Conservation (phyloP, 2,113 vertebrate genomes). For the Benitochromis conjunctus region DNA sequence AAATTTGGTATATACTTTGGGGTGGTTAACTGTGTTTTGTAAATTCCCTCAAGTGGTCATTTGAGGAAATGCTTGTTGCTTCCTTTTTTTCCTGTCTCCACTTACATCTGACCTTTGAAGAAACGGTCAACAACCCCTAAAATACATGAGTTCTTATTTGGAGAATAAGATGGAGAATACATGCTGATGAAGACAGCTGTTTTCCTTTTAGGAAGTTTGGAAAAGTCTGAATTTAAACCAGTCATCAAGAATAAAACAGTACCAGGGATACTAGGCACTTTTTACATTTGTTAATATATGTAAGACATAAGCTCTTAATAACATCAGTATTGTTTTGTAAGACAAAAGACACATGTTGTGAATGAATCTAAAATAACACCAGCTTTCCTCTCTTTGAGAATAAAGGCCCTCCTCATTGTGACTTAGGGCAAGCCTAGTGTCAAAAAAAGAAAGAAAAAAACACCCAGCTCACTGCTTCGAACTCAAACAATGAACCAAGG, state of each 20-base stretch:
- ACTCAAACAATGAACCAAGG: background rate
- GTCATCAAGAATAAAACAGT: background rate
- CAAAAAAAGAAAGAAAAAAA: slow-evolving; percentile 11
- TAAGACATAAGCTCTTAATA: background rate
- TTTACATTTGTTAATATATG: background rate
- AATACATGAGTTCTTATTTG: background rate
- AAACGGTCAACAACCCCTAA: background rate
- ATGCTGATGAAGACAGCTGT: background rate
- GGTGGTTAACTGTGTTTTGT: background rate
- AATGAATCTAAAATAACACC: slow-evolving; percentile 1
- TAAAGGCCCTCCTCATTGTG: slow-evolving; percentile 21
- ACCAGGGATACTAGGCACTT: background rate
- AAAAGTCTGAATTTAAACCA: background rate
- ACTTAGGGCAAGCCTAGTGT: slow-evolving; percentile 7
- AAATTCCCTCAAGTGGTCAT: background rate
- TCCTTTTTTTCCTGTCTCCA: background rate
- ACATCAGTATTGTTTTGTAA: background rate
- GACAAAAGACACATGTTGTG: background rate
- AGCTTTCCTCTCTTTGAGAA: background rate
- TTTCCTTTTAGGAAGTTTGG: background rate
- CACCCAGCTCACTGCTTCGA: background rate
- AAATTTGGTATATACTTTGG: background rate
- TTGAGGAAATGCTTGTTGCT: background rate
- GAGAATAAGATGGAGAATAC: no score
- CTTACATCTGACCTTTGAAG: background rate